Conservation (phyloP, 2,888 invertebrate species). For the Hymenopus coronatus region DNA sequence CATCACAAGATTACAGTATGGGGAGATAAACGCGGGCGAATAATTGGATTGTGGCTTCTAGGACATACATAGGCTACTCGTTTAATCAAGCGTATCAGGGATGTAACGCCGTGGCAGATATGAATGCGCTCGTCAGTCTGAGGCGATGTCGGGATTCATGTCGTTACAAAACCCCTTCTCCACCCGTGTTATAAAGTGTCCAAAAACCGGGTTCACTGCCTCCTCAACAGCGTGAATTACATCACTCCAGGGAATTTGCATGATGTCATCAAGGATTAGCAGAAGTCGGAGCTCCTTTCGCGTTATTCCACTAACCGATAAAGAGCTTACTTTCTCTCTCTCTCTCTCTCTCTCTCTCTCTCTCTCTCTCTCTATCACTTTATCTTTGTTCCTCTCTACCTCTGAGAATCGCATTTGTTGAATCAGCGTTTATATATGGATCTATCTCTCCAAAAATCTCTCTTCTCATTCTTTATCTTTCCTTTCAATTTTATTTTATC, state of each 20-base stretch:
- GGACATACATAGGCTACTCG: slow-evolving; percentile 16
- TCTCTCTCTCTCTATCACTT: too few species aligned
- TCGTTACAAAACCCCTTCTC: background rate
- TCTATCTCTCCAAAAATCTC: too few species aligned
- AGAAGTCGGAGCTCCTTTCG: too few species aligned
- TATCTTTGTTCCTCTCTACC: too few species aligned
- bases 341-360: too few species aligned
- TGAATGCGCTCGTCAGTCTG: background rate
- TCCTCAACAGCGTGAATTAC: background rate
- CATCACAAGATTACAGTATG: slow-evolving; percentile 20
- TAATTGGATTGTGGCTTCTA: slow-evolving; percentile 23
- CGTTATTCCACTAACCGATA: too few species aligned
- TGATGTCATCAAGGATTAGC: too few species aligned
- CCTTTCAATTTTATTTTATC: too few species aligned
- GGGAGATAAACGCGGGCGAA: slow-evolving; percentile 24
- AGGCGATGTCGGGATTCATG: background rate
- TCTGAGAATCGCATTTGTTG: too few species aligned
- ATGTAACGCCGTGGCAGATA: slow-evolving; percentile 1
- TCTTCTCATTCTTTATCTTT: too few species aligned
- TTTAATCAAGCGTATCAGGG: slow-evolving; percentile 23
- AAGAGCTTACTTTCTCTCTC: too few species aligned
- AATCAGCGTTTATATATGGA: too few species aligned
- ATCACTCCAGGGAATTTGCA: background rate
- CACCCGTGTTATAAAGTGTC: background rate
- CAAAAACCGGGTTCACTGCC: background rate